These are phyloP conservation scores for Brachionus plicatilis DNA, from an alignment of 1,140 invertebrate species.

Conservation along the genomic window DNA sequence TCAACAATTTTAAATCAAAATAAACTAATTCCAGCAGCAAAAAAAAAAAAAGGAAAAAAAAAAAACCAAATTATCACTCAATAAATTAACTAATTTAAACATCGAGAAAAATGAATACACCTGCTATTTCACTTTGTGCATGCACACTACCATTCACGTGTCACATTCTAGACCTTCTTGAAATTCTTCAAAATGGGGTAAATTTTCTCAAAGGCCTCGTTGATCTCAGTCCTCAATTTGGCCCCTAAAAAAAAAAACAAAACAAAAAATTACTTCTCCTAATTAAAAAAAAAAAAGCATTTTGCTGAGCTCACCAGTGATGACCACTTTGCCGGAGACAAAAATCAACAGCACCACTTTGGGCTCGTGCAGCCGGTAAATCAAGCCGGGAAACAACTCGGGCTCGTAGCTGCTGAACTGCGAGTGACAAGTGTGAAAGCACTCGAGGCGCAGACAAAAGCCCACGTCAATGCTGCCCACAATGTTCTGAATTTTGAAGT, in stretches of 20 bases:
- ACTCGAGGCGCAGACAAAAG: constrained; percentile 95
- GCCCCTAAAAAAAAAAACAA: constrained; percentile 68
- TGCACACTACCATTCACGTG: background rate
- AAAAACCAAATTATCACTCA: background rate
- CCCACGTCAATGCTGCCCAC: constrained; percentile 98
- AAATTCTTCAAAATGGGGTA: constrained; percentile 99
- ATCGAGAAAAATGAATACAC: background rate
- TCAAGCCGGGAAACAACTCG: constrained; percentile 88
- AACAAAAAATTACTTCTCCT: constrained; percentile 41
- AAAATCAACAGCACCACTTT: constrained; percentile 98
- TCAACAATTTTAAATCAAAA: background rate
- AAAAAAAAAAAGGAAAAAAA: background rate
- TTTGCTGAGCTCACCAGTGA: constrained; percentile 70
- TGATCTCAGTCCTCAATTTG: constrained; percentile 94
- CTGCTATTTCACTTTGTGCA: background rate
- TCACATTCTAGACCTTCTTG: constrained; percentile 41
- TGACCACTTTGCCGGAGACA: constrained; percentile 94
- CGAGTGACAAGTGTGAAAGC: constrained; percentile 87
- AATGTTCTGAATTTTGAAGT: constrained; percentile 99
- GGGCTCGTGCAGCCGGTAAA: constrained; percentile 98
- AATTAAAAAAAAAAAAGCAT: background rate
- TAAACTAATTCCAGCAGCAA: background rate
- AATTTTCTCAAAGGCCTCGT: constrained; percentile 99
- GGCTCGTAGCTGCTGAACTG: constrained; percentile 80
- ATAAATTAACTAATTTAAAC: background rate